Conservation (phyloP, 2,797 vertebrate genomes). For the Urosaurus nigricauda region DNA sequence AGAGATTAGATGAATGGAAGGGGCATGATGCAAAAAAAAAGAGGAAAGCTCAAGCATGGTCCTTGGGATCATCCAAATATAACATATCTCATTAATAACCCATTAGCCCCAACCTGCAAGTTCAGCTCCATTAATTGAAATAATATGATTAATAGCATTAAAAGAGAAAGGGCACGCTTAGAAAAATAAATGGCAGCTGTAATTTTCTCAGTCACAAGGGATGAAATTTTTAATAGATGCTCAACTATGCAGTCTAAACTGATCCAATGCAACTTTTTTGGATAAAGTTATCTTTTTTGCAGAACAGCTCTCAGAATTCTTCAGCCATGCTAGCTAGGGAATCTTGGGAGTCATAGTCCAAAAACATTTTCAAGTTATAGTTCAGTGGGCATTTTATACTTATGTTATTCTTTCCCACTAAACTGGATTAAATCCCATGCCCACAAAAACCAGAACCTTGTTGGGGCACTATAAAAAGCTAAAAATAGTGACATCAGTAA, state of each 20-base stretch:
- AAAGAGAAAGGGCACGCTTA: conserved; percentile 39
- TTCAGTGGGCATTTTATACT: neutral
- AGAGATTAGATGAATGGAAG: conserved; percentile 60
- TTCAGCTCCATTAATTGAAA: conserved; percentile 67
- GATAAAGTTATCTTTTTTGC: too few species aligned
- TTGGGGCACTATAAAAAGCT: too few species aligned
- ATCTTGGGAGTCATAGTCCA: too few species aligned
- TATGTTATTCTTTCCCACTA: too few species aligned
- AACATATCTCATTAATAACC: conserved; percentile 67
- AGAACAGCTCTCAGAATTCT: too few species aligned
- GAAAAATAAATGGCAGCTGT: conserved; percentile 38
- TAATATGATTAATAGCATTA: conserved; percentile 61
- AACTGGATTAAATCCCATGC: neutral
- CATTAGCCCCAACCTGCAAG: conserved; percentile 56
- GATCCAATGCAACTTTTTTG: neutral
- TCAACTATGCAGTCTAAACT: neutral
- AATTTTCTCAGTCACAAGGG: neutral
- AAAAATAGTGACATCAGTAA: too few species aligned
- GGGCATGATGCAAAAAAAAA: conserved; percentile 24
- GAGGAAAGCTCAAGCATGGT: conserved; percentile 47
- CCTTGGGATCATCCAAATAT: conserved; percentile 55
- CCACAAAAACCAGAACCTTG: too few species aligned
- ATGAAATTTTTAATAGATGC: neutral
- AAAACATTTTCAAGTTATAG: too few species aligned
- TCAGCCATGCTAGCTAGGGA: too few species aligned